phyloP scores from a whole-genome alignment of 2,888 invertebrate genomes.

The Bellardia pandia region DNA sequence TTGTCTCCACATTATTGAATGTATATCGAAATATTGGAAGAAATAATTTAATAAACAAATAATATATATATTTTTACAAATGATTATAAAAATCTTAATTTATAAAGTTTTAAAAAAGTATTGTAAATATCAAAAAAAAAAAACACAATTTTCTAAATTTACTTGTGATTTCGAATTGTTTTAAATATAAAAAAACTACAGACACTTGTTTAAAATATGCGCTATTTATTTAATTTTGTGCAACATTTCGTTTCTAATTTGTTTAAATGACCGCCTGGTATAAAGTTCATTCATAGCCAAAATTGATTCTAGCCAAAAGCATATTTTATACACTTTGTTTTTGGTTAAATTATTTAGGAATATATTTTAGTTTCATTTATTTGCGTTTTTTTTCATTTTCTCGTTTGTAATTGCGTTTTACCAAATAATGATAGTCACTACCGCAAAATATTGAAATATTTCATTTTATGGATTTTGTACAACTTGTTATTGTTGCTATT shows the following conservation, averaged over 20 bases:
- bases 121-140: too few relatives aligned
- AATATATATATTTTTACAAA: too few relatives aligned
- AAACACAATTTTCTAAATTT: too few relatives aligned
- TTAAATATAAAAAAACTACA: neutral
- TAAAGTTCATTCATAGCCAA: constrained; percentile 59
- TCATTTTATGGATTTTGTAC: constrained; percentile 14
- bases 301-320: constrained; percentile 63
- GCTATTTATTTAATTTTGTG: neutral
- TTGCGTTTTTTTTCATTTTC: constrained; percentile 1
- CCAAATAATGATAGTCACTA: constrained; percentile 60
- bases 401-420: constrained; percentile 24
- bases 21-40: too few relatives aligned
- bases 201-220: neutral
- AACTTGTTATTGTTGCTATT: constrained; percentile 13
- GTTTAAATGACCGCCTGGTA: constrained; percentile 57
- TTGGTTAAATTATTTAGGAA: constrained; percentile 30
- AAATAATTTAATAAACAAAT: too few relatives aligned
- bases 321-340: constrained; percentile 62
- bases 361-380: neutral
- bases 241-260: constrained; percentile 59
- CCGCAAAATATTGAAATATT: constrained; percentile 64
- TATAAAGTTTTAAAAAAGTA: too few relatives aligned
- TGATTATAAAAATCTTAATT: too few relatives aligned
- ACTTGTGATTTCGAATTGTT: too few relatives aligned
- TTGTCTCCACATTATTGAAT: too few relatives aligned